Conservation (phyloP, 2,113 vertebrate species). For the Etia nguti region DNA sequence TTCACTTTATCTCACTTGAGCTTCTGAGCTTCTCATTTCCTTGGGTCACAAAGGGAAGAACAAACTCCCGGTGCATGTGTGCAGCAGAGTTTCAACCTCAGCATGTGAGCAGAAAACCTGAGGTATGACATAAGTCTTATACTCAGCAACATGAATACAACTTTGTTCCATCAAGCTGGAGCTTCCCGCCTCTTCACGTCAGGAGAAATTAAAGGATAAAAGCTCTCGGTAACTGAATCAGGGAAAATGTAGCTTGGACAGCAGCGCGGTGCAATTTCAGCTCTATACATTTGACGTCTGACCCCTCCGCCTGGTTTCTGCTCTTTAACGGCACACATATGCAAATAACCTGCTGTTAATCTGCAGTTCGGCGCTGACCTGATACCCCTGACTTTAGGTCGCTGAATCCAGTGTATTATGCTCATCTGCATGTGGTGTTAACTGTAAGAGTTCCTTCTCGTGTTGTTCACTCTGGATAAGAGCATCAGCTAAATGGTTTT, state of each 20-base stretch:
- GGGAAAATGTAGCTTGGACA: not conserved
- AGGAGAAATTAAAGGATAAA: conserved; percentile 2
- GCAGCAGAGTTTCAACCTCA: not conserved
- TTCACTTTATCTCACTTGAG: not conserved
- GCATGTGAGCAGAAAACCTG: not conserved
- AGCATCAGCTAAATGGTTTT: not conserved
- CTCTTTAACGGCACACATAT: conserved; percentile 22
- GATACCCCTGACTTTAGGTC: not conserved
- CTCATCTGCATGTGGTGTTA: not conserved
- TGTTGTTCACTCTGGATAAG: not conserved
- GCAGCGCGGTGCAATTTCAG: conserved; percentile 2
- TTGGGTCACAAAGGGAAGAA: not conserved
- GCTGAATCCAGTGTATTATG: not conserved
- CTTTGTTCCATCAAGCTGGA: not conserved
- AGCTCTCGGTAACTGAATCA: not conserved
- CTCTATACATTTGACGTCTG: conserved; percentile 23
- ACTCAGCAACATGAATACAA: not conserved
- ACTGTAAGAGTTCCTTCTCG: not conserved
- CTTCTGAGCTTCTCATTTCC: not conserved
- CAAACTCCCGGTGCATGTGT: not conserved
- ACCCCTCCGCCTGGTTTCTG: conserved; percentile 3
- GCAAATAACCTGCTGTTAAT: conserved; percentile 35
- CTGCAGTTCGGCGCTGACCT: conserved; percentile 23
- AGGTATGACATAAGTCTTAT: conserved; percentile 6
- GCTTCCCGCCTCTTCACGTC: not conserved